Evolutionary conservation across 2,888 invertebrate genomes (phyloP), one percentile per base, ranked within the genome.

Genomic region (Apodemia mormo): DNA sequence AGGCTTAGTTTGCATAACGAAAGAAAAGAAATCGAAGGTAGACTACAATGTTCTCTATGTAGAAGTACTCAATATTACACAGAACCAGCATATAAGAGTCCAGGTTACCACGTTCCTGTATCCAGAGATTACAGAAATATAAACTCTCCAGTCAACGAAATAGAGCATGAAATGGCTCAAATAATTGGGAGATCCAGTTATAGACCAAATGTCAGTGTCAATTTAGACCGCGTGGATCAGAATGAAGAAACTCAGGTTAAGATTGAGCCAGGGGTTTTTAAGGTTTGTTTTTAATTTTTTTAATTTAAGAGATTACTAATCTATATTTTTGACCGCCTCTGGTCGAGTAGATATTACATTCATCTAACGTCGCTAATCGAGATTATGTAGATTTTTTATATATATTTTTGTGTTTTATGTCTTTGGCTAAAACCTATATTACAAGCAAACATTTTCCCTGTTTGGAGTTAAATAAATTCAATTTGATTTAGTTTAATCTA

Each of bases 1-100:
- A 87, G 95, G 75, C 77, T 95, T 69, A 87, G 87, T 70, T 81
- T 95, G 40, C 94, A 95, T 73, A 94, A 94, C 65, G 90, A 94
- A 70, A 87, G 89, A 71, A 94, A 92, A 76, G 89, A 94, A 76
- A 86, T 94, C 49, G 92, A 92, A 67, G 80, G 80, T 67, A 83
- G 82, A 75, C 87, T 87, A 65, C 89, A 89, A 70, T 93, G 93
- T 73, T 93, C 92, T 1, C 73, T 93, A 61, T 93, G 93, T 71
- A 89, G 85, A 76, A 85, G 87, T 29, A 80, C 83, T 12, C 88
- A 90, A 74, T 85, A 84, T 68, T 67, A 78, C 81, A 4, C 73
- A 71, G 58, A 72, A 54, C 43, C 49, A 37, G 65, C 68, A 12
- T 68, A 68, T 22, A 85, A 37, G 37, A 64, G n/a, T 64, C 2